Percentiles rank a stretch among this genome's conserved stretches.
Conservation (phyloP, 2,888 invertebrate genomes). For the Eupithecia dodoneata region DNA sequence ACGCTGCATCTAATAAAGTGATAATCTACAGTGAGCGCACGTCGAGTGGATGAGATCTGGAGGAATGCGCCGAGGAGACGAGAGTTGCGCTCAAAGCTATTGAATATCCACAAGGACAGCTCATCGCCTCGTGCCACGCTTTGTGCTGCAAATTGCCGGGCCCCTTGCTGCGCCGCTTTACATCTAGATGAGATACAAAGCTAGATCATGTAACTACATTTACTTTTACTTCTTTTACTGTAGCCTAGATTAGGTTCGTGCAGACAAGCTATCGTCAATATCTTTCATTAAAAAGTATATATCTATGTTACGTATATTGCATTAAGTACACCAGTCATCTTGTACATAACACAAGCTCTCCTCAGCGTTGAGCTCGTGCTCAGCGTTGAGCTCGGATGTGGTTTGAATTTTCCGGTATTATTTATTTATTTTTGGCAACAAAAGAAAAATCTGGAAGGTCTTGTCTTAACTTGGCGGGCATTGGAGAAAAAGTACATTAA, state of each 20-base stretch:
- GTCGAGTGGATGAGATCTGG: background rate
- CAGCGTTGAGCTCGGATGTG: too few species aligned
- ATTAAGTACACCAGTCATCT: too few species aligned
- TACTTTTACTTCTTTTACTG: background rate
- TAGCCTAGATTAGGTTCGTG: background rate
- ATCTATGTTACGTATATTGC: too few species aligned
- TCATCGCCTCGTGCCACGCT: background rate
- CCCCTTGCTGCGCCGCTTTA: background rate
- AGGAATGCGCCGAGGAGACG: background rate
- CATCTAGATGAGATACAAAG: background rate
- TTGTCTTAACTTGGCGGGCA: background rate
- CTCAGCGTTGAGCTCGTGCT: too few species aligned
- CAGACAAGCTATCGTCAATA: background rate
- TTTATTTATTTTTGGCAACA: background rate
- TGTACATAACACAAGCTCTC: too few species aligned
- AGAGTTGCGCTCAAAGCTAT: constrained; percentile 14
- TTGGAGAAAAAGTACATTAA: background rate
- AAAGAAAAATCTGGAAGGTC: background rate
- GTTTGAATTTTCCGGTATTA: background rate
- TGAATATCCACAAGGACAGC: background rate
- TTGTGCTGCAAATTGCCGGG: background rate
- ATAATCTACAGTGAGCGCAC: background rate
- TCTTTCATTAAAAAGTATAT: background rate
- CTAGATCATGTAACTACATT: background rate
- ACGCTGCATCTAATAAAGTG: background rate